Base-by-base conservation (phyloP, 2,888 invertebrate species). In the Notodonta dromedarius region DNA sequence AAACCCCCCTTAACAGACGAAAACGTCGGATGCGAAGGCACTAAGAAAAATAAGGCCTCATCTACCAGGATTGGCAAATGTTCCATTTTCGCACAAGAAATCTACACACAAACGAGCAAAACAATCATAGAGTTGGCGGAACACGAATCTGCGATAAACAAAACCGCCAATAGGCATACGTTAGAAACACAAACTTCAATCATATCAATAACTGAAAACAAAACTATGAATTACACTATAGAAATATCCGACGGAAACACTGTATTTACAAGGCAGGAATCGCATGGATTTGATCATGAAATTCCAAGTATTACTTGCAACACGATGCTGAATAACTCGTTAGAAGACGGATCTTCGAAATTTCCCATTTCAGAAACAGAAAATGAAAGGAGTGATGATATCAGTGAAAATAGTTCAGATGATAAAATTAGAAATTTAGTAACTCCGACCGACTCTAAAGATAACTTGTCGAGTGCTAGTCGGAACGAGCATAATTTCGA, bases 21-120 rank as follows among this genome's bases (percentile, higher is more conserved):
- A 63, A 67, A 73, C 7, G 61, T 65, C 24, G 77, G 78, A 65
- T 70, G 67, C 63, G 71, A 70, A 51, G 58, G 56, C 13, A 13
- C 40, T 0, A 70, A 65, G 44, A 73, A 71, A 71, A 75, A 60
- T 61, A 75, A 57, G 66, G 67, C 73, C 42, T 75, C 72, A 40
- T 73, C 79, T 12, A 71, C 79, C 11, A 82, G 76, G 52, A 39
- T 76, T 6, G 80, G 79, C 6, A 77, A 75, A 59, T 80, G 77
- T 64, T 76, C 83, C 5, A 70, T 84, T 54, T 56, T 84, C 12
- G 79, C 86, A 13, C 86, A 89, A 73, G 93, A 93, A 76, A 89
- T 81, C 24, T 91, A 83, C 65, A 95, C 95, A 9, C 95, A 95
- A 83, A 95, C 95, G 0, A 95, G 95, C 70, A 94, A 94, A 85